Evolutionary conservation across 1,140 invertebrate species (phyloP).

Genomic region (Brachionus koreanus): DNA sequence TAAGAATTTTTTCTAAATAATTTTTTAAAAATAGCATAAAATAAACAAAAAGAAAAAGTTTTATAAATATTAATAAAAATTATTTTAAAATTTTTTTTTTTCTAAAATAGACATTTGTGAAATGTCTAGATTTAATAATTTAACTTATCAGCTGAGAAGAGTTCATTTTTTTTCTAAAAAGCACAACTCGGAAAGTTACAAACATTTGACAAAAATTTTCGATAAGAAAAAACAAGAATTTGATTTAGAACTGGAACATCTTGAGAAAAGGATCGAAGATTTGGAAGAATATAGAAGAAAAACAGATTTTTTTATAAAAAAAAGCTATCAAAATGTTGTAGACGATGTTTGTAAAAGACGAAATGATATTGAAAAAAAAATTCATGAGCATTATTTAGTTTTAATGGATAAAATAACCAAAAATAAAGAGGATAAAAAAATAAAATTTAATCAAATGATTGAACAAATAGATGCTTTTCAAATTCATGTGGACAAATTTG

Average conservation of each 20-base stretch:
- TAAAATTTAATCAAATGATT: background rate
- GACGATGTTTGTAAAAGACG: background rate
- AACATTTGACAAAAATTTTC: background rate
- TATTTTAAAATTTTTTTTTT: background rate
- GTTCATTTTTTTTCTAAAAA: background rate
- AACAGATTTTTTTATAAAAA: background rate
- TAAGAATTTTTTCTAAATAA: background rate
- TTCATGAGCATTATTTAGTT: background rate
- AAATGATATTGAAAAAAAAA: background rate
- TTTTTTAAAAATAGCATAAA: background rate
- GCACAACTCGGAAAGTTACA: background rate
- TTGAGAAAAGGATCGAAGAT: background rate
- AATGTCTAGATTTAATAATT: background rate
- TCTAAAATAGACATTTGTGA: background rate
- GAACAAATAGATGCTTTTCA: background rate
- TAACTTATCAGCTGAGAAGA: background rate
- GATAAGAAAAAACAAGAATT: background rate
- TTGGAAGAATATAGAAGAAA: conserved; percentile 5
- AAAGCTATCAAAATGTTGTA: background rate
- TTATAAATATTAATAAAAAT: background rate
- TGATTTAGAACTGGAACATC: background rate
- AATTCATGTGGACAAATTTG: background rate
- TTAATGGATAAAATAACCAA: background rate
- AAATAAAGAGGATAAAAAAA: background rate
- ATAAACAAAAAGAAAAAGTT: too few species aligned